A percentile compares a stretch with the other conserved stretches of the same genome.
Evolutionary conservation across 2,113 vertebrate genomes (phyloP).

Genomic region (Neomonachus schauinslandi): DNA sequence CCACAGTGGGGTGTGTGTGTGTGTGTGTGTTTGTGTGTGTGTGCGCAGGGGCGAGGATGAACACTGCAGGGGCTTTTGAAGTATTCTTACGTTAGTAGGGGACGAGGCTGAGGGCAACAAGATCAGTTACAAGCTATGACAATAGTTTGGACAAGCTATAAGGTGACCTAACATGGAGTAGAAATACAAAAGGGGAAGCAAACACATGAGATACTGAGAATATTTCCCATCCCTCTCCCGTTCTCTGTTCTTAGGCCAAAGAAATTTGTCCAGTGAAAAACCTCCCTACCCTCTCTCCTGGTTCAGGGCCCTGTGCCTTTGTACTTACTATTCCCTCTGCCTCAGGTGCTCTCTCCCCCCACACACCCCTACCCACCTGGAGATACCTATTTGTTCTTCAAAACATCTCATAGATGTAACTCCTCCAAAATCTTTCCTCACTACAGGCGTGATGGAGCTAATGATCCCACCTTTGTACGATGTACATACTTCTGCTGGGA

Average conservation of each 20-base stretch:
- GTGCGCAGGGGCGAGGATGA: neutral
- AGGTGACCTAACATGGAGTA: too few species aligned
- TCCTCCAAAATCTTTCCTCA: neutral
- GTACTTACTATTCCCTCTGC: too few species aligned
- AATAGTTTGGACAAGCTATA: neutral
- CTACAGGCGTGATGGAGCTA: neutral
- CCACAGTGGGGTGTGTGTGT: neutral
- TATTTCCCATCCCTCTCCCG: neutral
- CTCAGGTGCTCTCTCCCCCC: neutral
- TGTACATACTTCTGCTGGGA: neutral
- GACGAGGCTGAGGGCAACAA: neutral
- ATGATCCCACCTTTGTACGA: neutral
- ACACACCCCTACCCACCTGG: neutral
- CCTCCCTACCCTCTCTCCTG: neutral
- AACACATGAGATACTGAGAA: neutral
- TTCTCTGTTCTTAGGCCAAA: neutral
- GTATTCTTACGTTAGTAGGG: neutral
- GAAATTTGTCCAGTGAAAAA: neutral
- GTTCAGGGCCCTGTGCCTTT: neutral
- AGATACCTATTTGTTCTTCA: neutral
- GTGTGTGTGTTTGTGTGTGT: neutral
- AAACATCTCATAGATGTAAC: neutral
- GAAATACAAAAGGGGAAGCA: neutral
- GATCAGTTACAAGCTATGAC: neutral
- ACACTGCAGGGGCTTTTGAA: neutral